These are phyloP conservation scores for Leptopterna dolabrata DNA, from an alignment of 2,888 invertebrate species.

Conservation along the genomic window DNA sequence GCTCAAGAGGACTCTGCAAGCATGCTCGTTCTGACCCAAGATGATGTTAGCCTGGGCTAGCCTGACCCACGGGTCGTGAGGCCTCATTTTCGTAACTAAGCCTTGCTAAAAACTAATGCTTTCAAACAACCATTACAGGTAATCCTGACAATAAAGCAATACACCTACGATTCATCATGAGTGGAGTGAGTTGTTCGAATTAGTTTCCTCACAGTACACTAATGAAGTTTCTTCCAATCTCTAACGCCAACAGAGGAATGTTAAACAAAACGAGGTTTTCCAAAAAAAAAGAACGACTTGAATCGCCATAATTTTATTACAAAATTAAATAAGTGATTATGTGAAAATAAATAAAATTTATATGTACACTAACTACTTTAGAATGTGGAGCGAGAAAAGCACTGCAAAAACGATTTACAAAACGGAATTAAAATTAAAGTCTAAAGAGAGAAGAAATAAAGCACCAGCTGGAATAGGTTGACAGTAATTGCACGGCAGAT, in stretches of 20 bases:
- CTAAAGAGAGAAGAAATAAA: neutral
- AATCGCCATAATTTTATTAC: slow-evolving; percentile 21
- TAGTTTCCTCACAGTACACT: too few relatives aligned
- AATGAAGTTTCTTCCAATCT: too few relatives aligned
- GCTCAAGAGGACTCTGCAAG: slow-evolving; percentile 35
- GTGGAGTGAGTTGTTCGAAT: too few relatives aligned
- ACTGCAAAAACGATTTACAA: neutral
- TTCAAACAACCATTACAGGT: too few relatives aligned
- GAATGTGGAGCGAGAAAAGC: neutral
- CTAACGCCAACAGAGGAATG: too few relatives aligned
- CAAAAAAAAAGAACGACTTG: neutral
- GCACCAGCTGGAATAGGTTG: neutral
- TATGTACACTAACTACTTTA: neutral
- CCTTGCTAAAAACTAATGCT: too few relatives aligned
- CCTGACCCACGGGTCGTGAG: slow-evolving; percentile 43
- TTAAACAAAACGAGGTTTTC: too few relatives aligned
- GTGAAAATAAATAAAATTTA: slow-evolving; percentile 16
- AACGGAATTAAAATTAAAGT: neutral
- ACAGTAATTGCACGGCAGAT: neutral
- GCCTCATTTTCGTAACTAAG: slow-evolving; percentile 4
- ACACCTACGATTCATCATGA: too few relatives aligned
- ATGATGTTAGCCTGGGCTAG: slow-evolving; percentile 49
- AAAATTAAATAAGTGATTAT: slow-evolving; percentile 16
- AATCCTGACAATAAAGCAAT: too few relatives aligned
- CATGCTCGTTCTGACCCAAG: slow-evolving; percentile 26